Evolutionary conservation across 92 coral and sea anemone species (phyloP).

Genomic region (Paragorgia papillata): DNA sequence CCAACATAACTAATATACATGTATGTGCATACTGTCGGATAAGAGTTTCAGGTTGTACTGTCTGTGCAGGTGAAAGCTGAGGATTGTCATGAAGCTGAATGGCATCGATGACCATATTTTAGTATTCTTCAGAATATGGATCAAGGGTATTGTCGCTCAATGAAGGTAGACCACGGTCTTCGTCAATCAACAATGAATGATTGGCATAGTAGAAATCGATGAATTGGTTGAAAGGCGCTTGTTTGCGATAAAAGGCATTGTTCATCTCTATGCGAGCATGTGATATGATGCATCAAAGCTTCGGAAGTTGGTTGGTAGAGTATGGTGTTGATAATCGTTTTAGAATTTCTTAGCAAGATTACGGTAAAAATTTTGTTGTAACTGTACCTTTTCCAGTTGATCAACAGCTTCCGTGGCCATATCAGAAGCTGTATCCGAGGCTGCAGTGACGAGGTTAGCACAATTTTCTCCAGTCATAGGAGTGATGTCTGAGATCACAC

Average conservation of each 20-base stretch:
- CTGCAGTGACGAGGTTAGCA: background rate
- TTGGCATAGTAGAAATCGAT: background rate
- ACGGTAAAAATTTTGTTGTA: conserved; percentile 13
- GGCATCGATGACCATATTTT: conserved; percentile 21
- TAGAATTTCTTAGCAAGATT: background rate
- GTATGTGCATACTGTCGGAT: conserved; percentile 28
- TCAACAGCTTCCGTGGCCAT: conserved; percentile 17
- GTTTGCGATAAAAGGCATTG: background rate
- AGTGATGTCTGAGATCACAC: conserved; percentile 14
- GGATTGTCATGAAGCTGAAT: conserved; percentile 30
- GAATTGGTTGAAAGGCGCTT: background rate
- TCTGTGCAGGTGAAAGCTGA: background rate
- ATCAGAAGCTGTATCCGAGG: conserved; percentile 12
- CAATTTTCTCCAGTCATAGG: background rate
- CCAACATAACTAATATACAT: conserved; percentile 36
- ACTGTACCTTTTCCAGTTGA: conserved; percentile 4
- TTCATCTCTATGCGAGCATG: conserved; percentile 8
- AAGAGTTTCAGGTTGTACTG: conserved; percentile 11
- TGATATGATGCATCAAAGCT: background rate
- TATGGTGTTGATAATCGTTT: background rate
- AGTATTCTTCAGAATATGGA: conserved; percentile 50
- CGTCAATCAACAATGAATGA: background rate
- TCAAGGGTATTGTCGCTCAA: conserved; percentile 28
- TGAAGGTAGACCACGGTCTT: conserved; percentile 46
- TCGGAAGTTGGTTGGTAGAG: background rate